Evolutionary conservation across 2,888 invertebrate genomes (phyloP), one percentile per base, ranked within the genome.

Genomic region (Keiferia lycopersicella): DNA sequence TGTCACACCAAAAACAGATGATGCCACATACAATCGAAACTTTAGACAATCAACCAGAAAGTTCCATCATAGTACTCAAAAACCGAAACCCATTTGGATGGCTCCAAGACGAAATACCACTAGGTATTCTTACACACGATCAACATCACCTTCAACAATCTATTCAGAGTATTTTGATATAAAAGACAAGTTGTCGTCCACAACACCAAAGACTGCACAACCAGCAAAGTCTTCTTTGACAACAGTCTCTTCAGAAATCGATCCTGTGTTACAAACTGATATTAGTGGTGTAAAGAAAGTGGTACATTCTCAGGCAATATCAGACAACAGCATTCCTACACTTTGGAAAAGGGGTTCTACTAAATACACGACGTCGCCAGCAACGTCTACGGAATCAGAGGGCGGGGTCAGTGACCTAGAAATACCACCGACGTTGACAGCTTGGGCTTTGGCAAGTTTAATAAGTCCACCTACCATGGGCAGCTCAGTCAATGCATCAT

Each of bases 281-380:
- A 79, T 85, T 18, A 77, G 84, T 66, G 85, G 87, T 22, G 72
- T 83, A 8, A 86, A 88, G 64, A 88, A 89, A 65, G 75, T 88
- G 50, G 91, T 88, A 38, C 85, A 85, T 72, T 86, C 86, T 61
- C 88, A 84, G 67, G 82, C 85, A 7, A 86, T 86, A 70, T 83
- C 84, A 39, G 92, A 92, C 64, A 92, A 92, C 69, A 86, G 86
- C n/a, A 91, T 92, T 61, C 88, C 91, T 6, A 81, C 88, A 30
- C 71, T 92, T 64, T 84, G 87, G 77, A 93, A 93, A 72, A 81
- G 93, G 68, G 93, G 93, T 14, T 93, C 92, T 0, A 88, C 86
- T 3, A 92, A 87, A 67, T 92, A 79, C 69, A 77, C 78, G 0
- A 76, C 86, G 8, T 79, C 88, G 16, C 82, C 87, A 12, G 75